Evolutionary conservation across 2,797 vertebrate species (phyloP).

Genomic region (Sebastes umbrosus): DNA sequence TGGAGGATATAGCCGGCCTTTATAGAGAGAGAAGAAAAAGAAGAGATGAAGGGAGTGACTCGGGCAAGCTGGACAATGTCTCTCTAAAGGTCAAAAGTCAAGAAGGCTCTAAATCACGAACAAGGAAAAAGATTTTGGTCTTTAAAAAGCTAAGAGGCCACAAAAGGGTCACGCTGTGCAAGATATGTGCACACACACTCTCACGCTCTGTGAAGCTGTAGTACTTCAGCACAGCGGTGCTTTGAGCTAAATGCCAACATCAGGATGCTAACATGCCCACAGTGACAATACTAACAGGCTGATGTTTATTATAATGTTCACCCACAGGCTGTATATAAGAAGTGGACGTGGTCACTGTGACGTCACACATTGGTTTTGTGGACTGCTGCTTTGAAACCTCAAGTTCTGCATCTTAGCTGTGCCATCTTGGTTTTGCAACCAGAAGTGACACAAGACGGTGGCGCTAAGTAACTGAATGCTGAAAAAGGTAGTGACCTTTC

Average conservation of each 20-base stretch:
- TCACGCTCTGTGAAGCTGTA: not conserved
- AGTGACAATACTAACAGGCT: not conserved
- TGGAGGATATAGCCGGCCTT: slow-evolving; percentile 29
- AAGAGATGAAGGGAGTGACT: slow-evolving; percentile 1
- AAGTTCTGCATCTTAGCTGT: too few relatives aligned
- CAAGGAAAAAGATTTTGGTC: not conserved
- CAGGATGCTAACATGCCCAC: not conserved
- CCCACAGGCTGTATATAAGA: too few relatives aligned
- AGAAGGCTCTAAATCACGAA: slow-evolving; percentile 40
- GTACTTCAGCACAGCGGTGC: not conserved
- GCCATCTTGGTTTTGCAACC: too few relatives aligned
- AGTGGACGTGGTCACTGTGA: too few relatives aligned
- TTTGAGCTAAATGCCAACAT: not conserved
- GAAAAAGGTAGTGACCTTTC: too few relatives aligned
- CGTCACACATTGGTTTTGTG: too few relatives aligned
- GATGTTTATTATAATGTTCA: not conserved
- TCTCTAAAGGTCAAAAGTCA: slow-evolving; percentile 45
- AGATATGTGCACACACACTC: not conserved
- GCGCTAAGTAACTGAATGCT: too few relatives aligned
- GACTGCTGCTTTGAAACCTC: too few relatives aligned
- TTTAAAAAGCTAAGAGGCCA: slow-evolving; percentile 20
- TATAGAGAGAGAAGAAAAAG: not conserved
- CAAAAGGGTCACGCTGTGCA: slow-evolving; percentile 9
- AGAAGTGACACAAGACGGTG: too few relatives aligned
- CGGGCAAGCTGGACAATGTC: slow-evolving; percentile 43